Base-by-base conservation (phyloP, 92 coral and sea anemone species). In the Hydrozoanthus gracilis region DNA sequence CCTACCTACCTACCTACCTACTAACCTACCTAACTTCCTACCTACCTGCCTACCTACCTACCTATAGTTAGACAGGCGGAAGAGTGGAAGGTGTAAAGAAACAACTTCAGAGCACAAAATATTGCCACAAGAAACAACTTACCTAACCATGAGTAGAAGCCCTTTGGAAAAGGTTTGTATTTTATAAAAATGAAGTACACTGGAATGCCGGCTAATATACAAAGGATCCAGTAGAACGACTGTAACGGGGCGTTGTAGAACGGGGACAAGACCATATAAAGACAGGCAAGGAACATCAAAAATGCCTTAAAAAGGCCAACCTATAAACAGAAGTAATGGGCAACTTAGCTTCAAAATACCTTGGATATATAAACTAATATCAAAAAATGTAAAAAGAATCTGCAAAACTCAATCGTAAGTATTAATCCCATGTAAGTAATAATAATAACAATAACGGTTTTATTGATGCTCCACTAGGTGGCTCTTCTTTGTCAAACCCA, bases 211-310 rank as follows among this genome's bases (percentile, higher is more conserved):
- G 82, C 51, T 6, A 71, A 39, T 3, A 87, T 87, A 51, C 79
- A 87, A 14, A 87, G 69, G 10, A 87, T 35, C 56, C 90, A 87
- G 68, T 79, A 87, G 82, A 87, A 87, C 8, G 90, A 56, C 4
- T 70, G 74, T 48, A 87, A 75, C 12, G 90, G 90, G 46, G 71
- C 83, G 13, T 79, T 66, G 54, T 55, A 78, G 44, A 87, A 79
- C 61, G 90, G 90, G 5, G 90, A 78, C 15, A 87, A 12, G 12
- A 56, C 45, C 87, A 87, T 27, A 56, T 87, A 87, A 0, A 71
- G 16, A 5, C 80, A 84, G 14, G 79, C 80, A 5, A 87, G 15
- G 17, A 70, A 55, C 47, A 87, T 68, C 20, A 87, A 52, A 44
- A 80, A 50, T 1, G 90, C 86, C 61, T 73, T 79, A 9, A 71